Evolutionary conservation across 2,113 vertebrate genomes (phyloP).

Genomic region (Notothenia rossii): DNA sequence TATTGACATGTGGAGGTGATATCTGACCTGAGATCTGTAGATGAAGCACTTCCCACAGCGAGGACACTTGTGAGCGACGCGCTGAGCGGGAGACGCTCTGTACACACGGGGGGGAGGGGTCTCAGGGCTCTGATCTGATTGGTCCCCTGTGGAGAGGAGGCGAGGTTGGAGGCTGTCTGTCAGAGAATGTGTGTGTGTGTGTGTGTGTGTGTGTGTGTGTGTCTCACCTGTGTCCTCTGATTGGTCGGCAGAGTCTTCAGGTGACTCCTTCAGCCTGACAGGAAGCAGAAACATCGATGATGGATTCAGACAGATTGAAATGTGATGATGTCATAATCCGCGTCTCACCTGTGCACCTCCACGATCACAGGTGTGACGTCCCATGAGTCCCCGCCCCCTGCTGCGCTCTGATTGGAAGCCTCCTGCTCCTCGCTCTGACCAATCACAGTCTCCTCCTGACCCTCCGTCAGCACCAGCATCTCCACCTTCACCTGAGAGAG

Average conservation of each 20-base stretch:
- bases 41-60: conserved; percentile 79
- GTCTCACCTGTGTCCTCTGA: conserved; percentile 31
- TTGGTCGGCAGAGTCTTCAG: conserved; percentile 31
- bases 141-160: conserved; percentile 10
- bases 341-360: conserved; percentile 52
- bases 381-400: not conserved
- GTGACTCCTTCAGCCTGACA: conserved; percentile 44
- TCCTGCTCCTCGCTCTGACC: not conserved
- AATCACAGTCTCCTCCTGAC: conserved; percentile 25
- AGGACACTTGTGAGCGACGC: conserved; percentile 81
- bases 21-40: conserved; percentile 75
- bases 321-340: too few species aligned
- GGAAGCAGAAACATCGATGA: not conserved
- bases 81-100: conserved; percentile 71
- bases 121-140: conserved; percentile 47
- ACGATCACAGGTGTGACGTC: not conserved
- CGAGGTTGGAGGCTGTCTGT: too few species aligned
- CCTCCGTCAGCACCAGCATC: conserved; percentile 50
- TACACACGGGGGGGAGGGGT: conserved; percentile 30
- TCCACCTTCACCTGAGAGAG: conserved; percentile 56
- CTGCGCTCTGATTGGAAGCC: conserved; percentile 26
- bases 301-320: too few species aligned
- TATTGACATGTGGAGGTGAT: too few species aligned
- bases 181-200: not conserved
- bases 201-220: conserved; percentile 3